These are phyloP conservation scores for Heliconius sara DNA, from an alignment of 2,888 invertebrate genomes.

Conservation along the genomic window DNA sequence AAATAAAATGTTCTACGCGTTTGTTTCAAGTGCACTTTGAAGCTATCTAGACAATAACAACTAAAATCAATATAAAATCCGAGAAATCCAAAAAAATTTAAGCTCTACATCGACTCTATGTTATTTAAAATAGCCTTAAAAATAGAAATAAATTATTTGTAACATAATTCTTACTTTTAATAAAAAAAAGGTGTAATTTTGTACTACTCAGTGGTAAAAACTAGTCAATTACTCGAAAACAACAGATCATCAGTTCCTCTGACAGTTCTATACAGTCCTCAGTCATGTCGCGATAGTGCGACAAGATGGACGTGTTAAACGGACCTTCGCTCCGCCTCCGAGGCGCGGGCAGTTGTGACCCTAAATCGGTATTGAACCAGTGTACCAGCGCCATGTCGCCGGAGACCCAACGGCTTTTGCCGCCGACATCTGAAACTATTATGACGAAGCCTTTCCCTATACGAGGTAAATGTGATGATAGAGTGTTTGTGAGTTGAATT, in stretches of 20 bases:
- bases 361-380: slow-evolving; percentile 81
- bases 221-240: not conserved
- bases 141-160: not conserved
- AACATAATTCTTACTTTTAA: not conserved
- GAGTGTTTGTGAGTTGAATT: slow-evolving; percentile 9
- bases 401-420: slow-evolving; percentile 86
- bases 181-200: not conserved
- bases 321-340: slow-evolving; percentile 77
- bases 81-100: not conserved
- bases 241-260: slow-evolving; percentile 2
- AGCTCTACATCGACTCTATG: slow-evolving; percentile 4
- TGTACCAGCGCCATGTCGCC: slow-evolving; percentile 90
- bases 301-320: slow-evolving; percentile 74
- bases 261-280: slow-evolving; percentile 41
- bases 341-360: slow-evolving; percentile 71
- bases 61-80: not conserved
- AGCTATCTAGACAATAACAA: not conserved
- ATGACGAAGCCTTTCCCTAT: slow-evolving; percentile 95
- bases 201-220: not conserved
- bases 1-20: slow-evolving; percentile 2
- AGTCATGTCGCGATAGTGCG: slow-evolving; percentile 75
- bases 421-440: slow-evolving; percentile 92
- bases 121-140: not conserved
- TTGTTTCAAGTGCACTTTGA: slow-evolving; percentile 12
- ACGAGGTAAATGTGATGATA: slow-evolving; percentile 83